Percentiles rank a stretch among this genome's conserved stretches.
phyloP scores from a whole-genome alignment of 2,888 invertebrate species.

The Drosophila koepferae region DNA sequence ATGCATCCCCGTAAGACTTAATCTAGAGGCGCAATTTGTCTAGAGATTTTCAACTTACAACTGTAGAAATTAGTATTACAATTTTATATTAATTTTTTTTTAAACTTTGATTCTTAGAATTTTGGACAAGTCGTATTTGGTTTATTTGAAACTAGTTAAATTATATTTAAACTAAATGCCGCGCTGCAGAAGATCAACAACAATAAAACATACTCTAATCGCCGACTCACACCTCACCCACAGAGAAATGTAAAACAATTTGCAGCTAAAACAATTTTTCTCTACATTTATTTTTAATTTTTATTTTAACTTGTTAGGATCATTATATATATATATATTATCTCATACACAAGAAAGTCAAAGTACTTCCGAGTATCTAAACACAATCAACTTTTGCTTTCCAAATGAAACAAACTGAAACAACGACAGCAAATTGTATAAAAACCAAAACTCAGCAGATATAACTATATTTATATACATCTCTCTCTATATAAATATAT shows the following conservation, averaged over 20 bases:
- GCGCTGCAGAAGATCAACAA: conserved; percentile 52
- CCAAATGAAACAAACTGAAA: conserved; percentile 12
- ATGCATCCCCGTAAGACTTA: conserved; percentile 53
- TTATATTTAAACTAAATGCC: conserved; percentile 40
- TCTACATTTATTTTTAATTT: background rate
- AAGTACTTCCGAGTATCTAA: conserved; percentile 30
- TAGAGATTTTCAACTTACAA: background rate
- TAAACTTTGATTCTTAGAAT: background rate
- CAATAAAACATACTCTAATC: conserved; percentile 20
- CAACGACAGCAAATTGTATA: conserved; percentile 34
- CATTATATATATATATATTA: conserved; percentile 15
- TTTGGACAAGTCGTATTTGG: background rate
- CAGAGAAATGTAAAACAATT: conserved; percentile 26
- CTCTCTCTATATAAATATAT: conserved; percentile 51
- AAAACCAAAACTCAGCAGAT: conserved; percentile 26
- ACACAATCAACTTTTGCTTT: conserved; percentile 39
- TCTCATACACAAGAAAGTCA: conserved; percentile 24
- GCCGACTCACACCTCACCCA: conserved; percentile 23
- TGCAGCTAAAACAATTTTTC: conserved; percentile 12
- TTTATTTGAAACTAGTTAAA: background rate
- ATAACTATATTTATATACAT: conserved; percentile 35
- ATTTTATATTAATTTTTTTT: background rate
- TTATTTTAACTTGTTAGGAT: conserved; percentile 16
- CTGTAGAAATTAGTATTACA: conserved; percentile 1
- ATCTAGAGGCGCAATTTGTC: conserved; percentile 2